Conservation (phyloP, 2,113 vertebrate species). For the Burhinus oedicnemus region DNA sequence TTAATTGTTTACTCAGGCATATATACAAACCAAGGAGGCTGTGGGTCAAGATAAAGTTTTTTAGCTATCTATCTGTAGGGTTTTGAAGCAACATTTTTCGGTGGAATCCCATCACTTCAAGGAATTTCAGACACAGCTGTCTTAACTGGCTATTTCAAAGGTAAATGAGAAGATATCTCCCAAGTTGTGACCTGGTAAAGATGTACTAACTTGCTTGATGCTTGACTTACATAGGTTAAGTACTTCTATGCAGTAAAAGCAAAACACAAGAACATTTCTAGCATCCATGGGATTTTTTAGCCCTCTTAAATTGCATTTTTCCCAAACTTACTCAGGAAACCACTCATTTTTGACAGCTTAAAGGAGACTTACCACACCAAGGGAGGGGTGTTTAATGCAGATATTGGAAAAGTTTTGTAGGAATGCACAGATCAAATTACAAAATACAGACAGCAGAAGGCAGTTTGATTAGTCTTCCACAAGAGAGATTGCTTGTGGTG, state of each 20-base stretch:
- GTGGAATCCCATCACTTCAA: neutral
- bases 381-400: conserved; percentile 57
- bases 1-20: rapidly evolving
- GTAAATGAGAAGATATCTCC: neutral
- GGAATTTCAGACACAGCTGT: neutral
- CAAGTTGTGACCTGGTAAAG: neutral
- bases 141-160: neutral
- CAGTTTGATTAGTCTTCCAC: conserved; percentile 42
- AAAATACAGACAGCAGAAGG: conserved; percentile 42
- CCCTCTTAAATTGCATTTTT: neutral
- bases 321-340: neutral
- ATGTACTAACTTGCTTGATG: neutral
- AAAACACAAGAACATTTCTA: neutral
- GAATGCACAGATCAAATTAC: conserved; percentile 59
- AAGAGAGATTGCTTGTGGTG: neutral
- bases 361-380: conserved; percentile 24
- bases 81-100: neutral
- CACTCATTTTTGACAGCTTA: neutral
- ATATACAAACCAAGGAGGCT: neutral
- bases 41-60: neutral
- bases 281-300: neutral
- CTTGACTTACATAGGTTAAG: rapidly evolving
- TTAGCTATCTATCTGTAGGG: neutral
- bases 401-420: conserved; percentile 26
- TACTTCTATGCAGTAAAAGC: neutral